phyloP scores from a whole-genome alignment of 2,888 invertebrate genomes.

The Oegoconia quadripuncta region DNA sequence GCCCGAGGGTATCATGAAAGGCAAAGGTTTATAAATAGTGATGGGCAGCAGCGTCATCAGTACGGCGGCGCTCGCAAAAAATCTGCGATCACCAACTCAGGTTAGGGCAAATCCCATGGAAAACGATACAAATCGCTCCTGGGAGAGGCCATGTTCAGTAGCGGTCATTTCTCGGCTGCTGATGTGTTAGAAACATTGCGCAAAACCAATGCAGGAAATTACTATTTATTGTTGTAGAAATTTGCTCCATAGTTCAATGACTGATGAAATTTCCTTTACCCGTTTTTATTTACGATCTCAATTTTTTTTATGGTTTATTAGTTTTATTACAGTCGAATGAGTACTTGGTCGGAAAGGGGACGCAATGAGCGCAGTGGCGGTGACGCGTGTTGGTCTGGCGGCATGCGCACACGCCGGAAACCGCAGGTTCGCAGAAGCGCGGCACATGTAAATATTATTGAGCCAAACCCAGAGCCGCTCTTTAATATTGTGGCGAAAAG shows the following conservation, averaged over 20 bases:
- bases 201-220: too few species aligned
- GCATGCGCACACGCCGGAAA: slow-evolving; percentile 45
- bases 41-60: too few species aligned
- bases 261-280: slow-evolving; percentile 9
- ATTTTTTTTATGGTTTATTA: slow-evolving; percentile 14
- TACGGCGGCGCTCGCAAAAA: too few species aligned
- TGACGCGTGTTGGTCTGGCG: slow-evolving; percentile 19
- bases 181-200: too few species aligned
- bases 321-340: slow-evolving; percentile 11
- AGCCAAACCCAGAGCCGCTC: slow-evolving; percentile 33
- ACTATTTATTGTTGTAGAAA: too few species aligned
- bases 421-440: slow-evolving; percentile 57
- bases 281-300: slow-evolving; percentile 7
- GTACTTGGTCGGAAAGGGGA: slow-evolving; percentile 5
- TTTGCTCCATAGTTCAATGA: neutral
- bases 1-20: too few species aligned
- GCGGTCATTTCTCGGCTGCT: too few species aligned
- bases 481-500: slow-evolving; percentile 39
- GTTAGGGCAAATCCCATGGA: too few species aligned
- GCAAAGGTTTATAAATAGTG: too few species aligned
- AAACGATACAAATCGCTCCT: too few species aligned
- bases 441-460: slow-evolving; percentile 54
- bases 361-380: neutral
- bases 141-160: too few species aligned
- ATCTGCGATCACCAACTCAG: too few species aligned